Percentiles rank a stretch among this genome's conserved stretches.
Evolutionary conservation across 2,888 invertebrate genomes (phyloP).

Genomic region (Pterostichus niger): DNA sequence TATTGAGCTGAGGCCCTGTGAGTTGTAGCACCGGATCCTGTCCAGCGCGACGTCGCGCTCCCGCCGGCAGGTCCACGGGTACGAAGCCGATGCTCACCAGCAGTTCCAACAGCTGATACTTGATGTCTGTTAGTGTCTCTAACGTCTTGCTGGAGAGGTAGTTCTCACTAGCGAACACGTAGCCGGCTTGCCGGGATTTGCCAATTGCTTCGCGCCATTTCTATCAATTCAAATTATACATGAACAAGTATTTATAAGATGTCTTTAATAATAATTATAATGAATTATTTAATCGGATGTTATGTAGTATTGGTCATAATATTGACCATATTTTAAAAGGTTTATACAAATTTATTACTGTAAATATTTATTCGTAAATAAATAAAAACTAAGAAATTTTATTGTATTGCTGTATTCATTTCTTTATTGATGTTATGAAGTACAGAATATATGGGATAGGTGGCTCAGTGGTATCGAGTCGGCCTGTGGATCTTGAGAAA

Average conservation of each 20-base stretch:
- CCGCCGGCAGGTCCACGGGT: constrained; percentile 78
- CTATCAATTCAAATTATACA: constrained; percentile 75
- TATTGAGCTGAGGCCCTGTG: constrained; percentile 85
- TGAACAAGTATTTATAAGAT: constrained; percentile 77
- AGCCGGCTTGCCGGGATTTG: constrained; percentile 85
- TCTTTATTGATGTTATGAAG: too few species aligned
- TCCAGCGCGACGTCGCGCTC: constrained; percentile 78
- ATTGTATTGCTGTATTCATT: too few species aligned
- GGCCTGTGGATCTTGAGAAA: too few species aligned
- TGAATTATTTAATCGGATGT: too few species aligned
- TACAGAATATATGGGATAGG: too few species aligned
- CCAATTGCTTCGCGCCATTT: constrained; percentile 88
- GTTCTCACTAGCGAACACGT: constrained; percentile 90
- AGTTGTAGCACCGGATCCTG: constrained; percentile 83
- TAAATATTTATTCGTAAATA: too few species aligned
- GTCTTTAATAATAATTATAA: too few species aligned
- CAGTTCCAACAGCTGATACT: constrained; percentile 88
- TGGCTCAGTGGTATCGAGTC: too few species aligned
- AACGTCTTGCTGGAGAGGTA: constrained; percentile 90
- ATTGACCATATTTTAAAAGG: too few species aligned
- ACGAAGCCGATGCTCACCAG: constrained; percentile 90
- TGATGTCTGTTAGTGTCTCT: constrained; percentile 91
- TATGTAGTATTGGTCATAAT: too few species aligned
- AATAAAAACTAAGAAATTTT: too few species aligned
- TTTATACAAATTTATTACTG: too few species aligned